Conservation (phyloP, 2,113 vertebrate species). For the Myiagra hebetior region DNA sequence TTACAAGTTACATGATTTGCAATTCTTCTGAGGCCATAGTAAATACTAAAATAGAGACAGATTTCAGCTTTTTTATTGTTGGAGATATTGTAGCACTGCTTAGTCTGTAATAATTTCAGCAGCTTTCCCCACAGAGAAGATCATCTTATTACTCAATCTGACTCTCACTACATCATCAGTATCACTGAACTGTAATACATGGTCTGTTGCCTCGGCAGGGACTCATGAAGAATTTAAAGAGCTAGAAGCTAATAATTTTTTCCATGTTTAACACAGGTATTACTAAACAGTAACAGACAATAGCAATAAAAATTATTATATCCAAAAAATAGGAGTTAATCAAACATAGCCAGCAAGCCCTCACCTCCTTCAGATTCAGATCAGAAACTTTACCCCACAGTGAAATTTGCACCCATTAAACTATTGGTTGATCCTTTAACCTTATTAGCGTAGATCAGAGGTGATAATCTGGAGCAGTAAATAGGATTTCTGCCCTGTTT, state of each 20-base stretch:
- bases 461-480: background rate
- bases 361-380: background rate
- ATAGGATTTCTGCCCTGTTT: background rate
- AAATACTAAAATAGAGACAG: background rate
- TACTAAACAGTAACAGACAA: background rate
- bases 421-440: background rate
- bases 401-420: background rate
- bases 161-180: background rate
- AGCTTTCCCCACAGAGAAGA: background rate
- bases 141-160: background rate
- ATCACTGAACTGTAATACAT: background rate
- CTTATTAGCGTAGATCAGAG: background rate
- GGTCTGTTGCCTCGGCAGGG: background rate
- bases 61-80: background rate
- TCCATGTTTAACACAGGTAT: background rate
- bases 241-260: background rate
- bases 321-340: background rate
- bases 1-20: background rate
- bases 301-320: background rate
- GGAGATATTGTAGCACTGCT: background rate
- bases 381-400: background rate
- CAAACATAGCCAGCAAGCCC: background rate
- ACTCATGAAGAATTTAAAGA: background rate
- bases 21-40: background rate
- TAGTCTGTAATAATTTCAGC: background rate